Conservation (phyloP, 2,888 invertebrate genomes). For the Xylota segnis region DNA sequence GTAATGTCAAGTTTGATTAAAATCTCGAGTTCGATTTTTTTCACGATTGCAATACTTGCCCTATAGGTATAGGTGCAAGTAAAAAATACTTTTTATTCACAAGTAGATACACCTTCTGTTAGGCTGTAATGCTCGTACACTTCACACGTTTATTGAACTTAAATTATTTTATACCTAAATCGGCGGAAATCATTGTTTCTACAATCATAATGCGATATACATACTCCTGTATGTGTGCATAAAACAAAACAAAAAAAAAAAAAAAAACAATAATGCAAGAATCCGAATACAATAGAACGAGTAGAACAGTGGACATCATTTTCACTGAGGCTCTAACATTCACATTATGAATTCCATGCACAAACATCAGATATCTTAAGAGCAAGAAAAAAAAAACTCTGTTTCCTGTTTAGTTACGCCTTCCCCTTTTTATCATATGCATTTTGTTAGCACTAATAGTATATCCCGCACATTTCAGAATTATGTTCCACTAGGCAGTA, state of each 20-base stretch:
- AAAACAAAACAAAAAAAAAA: neutral
- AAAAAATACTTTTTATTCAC: neutral
- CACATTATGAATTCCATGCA: constrained; percentile 66
- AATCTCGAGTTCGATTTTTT: too few species aligned
- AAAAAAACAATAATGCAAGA: constrained; percentile 35
- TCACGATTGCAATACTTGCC: too few species aligned
- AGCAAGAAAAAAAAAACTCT: constrained; percentile 70
- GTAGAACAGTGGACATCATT: constrained; percentile 55
- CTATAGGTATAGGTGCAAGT: too few species aligned
- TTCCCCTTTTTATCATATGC: constrained; percentile 58
- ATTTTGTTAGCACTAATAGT: constrained; percentile 45
- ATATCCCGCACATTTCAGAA: constrained; percentile 42
- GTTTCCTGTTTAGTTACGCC: constrained; percentile 69
- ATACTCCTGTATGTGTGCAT: constrained; percentile 6
- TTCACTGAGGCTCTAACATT: constrained; percentile 50
- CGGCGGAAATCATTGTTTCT: constrained; percentile 58
- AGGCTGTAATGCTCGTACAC: neutral
- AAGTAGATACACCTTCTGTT: neutral
- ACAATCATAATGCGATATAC: constrained; percentile 17
- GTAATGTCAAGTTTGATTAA: too few species aligned
- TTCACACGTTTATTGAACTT: constrained; percentile 55
- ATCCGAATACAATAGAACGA: constrained; percentile 56
- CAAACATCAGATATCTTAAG: constrained; percentile 70
- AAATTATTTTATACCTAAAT: constrained; percentile 38
- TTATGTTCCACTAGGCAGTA: constrained; percentile 20